Conservation (phyloP, 2,888 invertebrate genomes). For the Eupeodes latifasciatus region DNA sequence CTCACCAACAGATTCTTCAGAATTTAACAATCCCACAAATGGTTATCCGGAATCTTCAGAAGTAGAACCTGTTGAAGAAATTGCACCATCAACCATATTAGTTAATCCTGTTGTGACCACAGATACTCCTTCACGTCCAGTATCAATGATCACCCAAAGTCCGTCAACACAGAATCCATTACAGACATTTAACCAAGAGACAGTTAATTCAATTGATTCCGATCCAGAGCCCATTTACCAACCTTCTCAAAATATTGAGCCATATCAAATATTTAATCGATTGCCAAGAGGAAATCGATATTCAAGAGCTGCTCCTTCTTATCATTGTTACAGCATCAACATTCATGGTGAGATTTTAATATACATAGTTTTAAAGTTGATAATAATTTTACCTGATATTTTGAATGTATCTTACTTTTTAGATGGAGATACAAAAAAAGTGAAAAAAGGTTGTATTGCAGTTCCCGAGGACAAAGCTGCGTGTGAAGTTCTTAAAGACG, state of each 20-base stretch:
- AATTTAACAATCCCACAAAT: not conserved
- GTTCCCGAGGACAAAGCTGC: constrained; percentile 20
- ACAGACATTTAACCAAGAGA: not conserved
- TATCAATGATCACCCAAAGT: not conserved
- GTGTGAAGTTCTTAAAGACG: constrained; percentile 32
- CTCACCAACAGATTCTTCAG: not conserved
- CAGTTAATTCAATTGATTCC: not conserved
- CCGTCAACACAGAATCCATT: not conserved
- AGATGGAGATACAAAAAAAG: constrained; percentile 29
- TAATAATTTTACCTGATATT: not conserved
- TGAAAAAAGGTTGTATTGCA: constrained; percentile 50
- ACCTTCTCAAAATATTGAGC: not conserved
- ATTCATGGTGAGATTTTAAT: constrained; percentile 13
- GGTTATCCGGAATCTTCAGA: not conserved
- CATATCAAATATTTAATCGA: constrained; percentile 5
- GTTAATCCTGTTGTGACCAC: not conserved
- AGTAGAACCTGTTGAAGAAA: not conserved
- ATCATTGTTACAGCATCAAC: constrained; percentile 30
- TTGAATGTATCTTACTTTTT: not conserved
- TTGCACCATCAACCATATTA: not conserved
- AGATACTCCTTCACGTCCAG: not conserved
- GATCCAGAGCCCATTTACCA: not conserved
- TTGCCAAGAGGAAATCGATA: not conserved
- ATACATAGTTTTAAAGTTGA: not conserved
- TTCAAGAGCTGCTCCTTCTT: not conserved